These are phyloP conservation scores for Eulithis prunata DNA, from an alignment of 2,888 invertebrate genomes.

Conservation along the genomic window DNA sequence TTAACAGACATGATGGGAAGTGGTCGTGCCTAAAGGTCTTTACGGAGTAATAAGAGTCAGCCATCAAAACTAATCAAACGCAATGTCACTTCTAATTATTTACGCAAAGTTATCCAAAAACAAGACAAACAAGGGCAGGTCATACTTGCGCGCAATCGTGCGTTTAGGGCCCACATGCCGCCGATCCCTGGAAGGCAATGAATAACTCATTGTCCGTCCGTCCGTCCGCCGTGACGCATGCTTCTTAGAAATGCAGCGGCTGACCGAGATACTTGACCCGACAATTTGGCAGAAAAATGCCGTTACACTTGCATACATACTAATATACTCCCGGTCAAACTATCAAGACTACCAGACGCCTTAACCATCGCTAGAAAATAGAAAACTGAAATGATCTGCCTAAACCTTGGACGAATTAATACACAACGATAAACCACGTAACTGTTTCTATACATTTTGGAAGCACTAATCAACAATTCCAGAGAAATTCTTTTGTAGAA, in stretches of 20 bases:
- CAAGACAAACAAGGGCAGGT: constrained; percentile 65
- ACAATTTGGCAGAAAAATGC: constrained; percentile 60
- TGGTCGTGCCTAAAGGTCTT: not conserved
- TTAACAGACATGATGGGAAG: no score
- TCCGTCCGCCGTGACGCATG: constrained; percentile 80
- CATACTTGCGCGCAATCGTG: constrained; percentile 73
- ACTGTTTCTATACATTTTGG: no score
- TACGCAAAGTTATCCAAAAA: constrained; percentile 52
- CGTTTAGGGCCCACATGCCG: constrained; percentile 76
- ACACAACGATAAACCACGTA: no score
- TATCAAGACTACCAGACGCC: not conserved
- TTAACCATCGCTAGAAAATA: no score
- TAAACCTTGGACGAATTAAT: no score
- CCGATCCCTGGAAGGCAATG: constrained; percentile 80
- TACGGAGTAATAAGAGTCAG: not conserved
- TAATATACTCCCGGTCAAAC: not conserved
- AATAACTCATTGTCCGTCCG: constrained; percentile 83
- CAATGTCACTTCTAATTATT: constrained; percentile 34
- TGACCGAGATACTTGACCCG: constrained; percentile 78
- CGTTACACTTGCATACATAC: not conserved
- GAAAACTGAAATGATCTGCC: no score
- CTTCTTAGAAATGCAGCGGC: constrained; percentile 73
- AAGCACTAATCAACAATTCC: no score
- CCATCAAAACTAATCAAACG: constrained; percentile 5
- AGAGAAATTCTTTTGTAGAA: no score